These are phyloP conservation scores for Tautogolabrus adspersus DNA, from an alignment of 2,113 vertebrate species.

Conservation along the genomic window DNA sequence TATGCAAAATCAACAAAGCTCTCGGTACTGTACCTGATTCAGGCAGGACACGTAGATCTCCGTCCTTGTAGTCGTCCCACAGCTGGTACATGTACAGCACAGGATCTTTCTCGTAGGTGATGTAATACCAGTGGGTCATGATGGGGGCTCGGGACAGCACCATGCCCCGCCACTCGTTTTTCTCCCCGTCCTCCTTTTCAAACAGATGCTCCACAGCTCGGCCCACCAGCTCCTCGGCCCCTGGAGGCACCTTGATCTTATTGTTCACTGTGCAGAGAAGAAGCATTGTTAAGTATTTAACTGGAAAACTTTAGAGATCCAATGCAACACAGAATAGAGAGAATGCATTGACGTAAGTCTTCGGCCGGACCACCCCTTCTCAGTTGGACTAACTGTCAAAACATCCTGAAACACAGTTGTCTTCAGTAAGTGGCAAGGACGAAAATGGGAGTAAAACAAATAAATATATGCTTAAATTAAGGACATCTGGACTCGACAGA, in stretches of 20 bases:
- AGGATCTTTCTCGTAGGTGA: slow-evolving; percentile 88
- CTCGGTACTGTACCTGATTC: slow-evolving; percentile 79
- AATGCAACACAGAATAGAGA: neutral
- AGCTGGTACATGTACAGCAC: slow-evolving; percentile 89
- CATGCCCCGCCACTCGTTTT: slow-evolving; percentile 89
- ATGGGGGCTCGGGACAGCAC: slow-evolving; percentile 86
- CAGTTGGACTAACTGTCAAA: no score
- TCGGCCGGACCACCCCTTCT: no score
- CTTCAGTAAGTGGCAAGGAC: no score
- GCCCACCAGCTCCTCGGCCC: slow-evolving; percentile 86
- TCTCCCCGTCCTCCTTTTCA: slow-evolving; percentile 87
- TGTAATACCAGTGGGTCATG: slow-evolving; percentile 90
- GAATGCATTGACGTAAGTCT: no score
- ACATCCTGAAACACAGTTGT: no score
- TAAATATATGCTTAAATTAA: no score
- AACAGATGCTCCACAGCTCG: slow-evolving; percentile 87
- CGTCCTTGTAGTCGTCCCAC: slow-evolving; percentile 88
- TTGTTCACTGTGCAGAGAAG: slow-evolving; percentile 80
- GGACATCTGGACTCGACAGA: no score
- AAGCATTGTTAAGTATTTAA: slow-evolving; percentile 17
- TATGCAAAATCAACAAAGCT: neutral
- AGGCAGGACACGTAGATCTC: slow-evolving; percentile 85
- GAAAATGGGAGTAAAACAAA: no score
- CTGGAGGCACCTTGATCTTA: slow-evolving; percentile 85
- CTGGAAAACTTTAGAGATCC: neutral